Evolutionary conservation across 1,140 invertebrate genomes (phyloP), one percentile per base, ranked within the genome.

Genomic region (Bombus balteatus): DNA sequence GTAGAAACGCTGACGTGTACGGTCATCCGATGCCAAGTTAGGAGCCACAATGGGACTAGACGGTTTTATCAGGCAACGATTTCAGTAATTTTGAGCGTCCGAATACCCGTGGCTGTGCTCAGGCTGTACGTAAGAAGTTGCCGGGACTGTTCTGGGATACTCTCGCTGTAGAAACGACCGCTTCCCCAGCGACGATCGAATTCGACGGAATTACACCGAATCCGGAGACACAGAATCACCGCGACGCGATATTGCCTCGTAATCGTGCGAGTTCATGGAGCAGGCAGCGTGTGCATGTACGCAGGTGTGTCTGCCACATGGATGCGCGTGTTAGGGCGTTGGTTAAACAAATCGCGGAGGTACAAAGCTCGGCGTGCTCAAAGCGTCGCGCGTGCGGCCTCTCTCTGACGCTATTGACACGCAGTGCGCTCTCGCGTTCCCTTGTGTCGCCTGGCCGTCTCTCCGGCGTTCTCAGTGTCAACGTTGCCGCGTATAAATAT

Each of bases 401-500:
- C 62, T 43, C 41, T 62, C 41, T 39, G 10, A 5, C 72, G 22
- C 32, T 83, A 83, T 83, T 83, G 81, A 83, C 81, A 77, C 73
- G 81, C 68, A 76, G 28, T 15, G 2, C 25, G 25, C 34, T 77
- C 79, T 47, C 43, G 6, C 70, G 47, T 22, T 37, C 72, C 43
- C 81, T 53, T 25, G 25, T 39, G n/a, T 22, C 8, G 2, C 18
- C 43, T 53, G 5, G 13, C 34, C 25, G 12, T 12, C 37, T 53
- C 62, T 53, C 18, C 28, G 57, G 32, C 66, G 68, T 76, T 77
- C 73, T 68, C 73, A 68, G 62, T 57, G 73, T 83, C 73, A 76
- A 77, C 62, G 73, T 83, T 76, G 37, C 34, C 39, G 22, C 32
- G 81, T 76, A 39, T 66, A 76, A 83, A 83, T 83, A 76, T 83